A percentile compares a stretch with the other conserved stretches of the same genome.
Conservation (phyloP, 1,140 invertebrate species). For the Pentalonia nigronervosa region DNA sequence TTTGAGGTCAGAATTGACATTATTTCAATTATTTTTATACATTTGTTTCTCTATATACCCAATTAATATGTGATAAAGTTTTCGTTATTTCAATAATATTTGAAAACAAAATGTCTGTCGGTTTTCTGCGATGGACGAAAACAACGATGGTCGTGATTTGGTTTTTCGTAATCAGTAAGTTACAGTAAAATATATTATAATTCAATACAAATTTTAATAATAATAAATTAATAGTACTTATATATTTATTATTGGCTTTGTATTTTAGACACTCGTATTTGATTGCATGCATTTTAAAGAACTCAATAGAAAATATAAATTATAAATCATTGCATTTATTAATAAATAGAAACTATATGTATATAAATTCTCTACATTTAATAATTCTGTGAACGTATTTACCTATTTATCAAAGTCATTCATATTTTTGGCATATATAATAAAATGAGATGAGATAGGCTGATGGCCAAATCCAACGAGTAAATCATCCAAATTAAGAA, state of each 20-base stretch:
- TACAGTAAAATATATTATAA: not conserved
- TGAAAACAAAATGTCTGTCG: not conserved
- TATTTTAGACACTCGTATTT: not conserved
- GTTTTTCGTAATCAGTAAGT: constrained; percentile 2
- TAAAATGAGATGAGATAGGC: not conserved
- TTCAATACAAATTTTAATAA: not conserved
- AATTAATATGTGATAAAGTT: not conserved
- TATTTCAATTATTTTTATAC: not conserved
- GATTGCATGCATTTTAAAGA: not conserved
- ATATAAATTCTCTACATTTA: not conserved
- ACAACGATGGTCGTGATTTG: not conserved
- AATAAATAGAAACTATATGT: not conserved
- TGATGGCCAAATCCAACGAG: not conserved
- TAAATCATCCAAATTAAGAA: constrained; percentile 11
- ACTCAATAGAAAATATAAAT: not conserved
- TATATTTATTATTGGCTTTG: not conserved
- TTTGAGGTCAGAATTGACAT: not conserved
- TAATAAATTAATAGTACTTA: not conserved
- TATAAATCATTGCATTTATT: not conserved
- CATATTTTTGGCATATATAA: not conserved
- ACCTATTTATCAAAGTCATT: not conserved
- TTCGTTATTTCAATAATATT: not conserved
- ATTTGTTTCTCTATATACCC: not conserved
- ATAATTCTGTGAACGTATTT: not conserved
- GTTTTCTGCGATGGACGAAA: not conserved